These are phyloP conservation scores for Hypanus sabinus DNA, from an alignment of 2,113 vertebrate genomes.

Conservation along the genomic window DNA sequence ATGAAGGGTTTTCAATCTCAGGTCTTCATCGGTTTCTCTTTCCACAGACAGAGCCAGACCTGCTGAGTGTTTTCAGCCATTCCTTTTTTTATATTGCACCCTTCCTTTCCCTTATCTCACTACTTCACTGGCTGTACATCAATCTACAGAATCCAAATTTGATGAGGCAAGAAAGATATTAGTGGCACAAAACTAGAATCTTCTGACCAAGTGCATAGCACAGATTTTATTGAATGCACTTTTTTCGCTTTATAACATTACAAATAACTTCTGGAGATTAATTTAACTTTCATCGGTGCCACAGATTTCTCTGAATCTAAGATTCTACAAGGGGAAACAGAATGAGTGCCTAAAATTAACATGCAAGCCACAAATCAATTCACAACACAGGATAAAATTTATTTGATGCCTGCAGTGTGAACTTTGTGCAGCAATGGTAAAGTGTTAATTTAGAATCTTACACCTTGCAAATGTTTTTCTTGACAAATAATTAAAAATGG, in stretches of 20 bases:
- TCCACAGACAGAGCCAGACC: too few relatives aligned
- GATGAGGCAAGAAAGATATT: neutral
- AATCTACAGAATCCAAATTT: neutral
- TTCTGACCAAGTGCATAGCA: neutral
- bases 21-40: too few relatives aligned
- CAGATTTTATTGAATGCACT: neutral
- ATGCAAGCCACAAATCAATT: neutral
- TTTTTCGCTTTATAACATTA: too few relatives aligned
- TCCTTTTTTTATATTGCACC: neutral
- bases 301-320: neutral
- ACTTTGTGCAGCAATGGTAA: neutral
- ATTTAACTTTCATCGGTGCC: neutral
- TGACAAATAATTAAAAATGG: neutral
- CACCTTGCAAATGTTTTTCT: too few relatives aligned
- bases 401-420: neutral
- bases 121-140: neutral
- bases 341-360: neutral
- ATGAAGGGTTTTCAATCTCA: too few relatives aligned
- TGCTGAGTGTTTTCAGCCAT: neutral
- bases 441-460: neutral
- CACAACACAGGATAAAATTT: neutral
- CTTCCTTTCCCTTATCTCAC: neutral
- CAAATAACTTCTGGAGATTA: too few relatives aligned
- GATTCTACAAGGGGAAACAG: neutral
- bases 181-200: neutral